Conservation (phyloP, 2,113 vertebrate genomes). For the Condylura cristata region DNA sequence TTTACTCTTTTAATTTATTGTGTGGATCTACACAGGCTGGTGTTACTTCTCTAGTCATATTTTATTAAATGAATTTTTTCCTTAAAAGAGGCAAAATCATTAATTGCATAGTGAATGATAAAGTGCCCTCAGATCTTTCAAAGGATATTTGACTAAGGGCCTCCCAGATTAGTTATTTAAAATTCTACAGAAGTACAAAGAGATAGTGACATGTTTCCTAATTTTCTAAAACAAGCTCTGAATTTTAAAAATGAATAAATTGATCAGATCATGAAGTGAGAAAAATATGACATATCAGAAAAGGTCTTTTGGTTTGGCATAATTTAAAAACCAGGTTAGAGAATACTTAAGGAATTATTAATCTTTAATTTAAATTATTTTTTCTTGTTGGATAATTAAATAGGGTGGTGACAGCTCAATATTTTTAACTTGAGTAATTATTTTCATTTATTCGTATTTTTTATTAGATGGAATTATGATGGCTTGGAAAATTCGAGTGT, state of each 20-base stretch:
- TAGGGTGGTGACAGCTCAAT: not conserved
- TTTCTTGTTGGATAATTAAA: not conserved
- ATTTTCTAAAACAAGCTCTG: not conserved
- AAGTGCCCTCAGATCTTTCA: not conserved
- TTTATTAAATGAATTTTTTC: conserved; percentile 3
- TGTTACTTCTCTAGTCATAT: not conserved
- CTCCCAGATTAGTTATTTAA: not conserved
- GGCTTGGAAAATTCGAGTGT: not conserved
- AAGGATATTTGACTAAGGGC: not conserved
- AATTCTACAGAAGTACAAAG: not conserved
- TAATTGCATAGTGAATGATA: not conserved
- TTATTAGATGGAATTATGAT: not conserved
- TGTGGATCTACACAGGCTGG: not conserved
- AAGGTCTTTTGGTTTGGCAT: not conserved
- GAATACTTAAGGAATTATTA: not conserved
- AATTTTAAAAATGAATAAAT: conserved; percentile 15
- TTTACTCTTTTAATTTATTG: not conserved
- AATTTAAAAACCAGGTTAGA: not conserved
- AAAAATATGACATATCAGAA: not conserved
- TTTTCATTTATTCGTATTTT: not conserved
- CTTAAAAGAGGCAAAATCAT: not conserved
- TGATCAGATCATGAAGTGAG: not conserved
- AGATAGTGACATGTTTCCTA: not conserved
- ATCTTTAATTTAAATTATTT: conserved; percentile 12
- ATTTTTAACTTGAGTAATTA: not conserved